Evolutionary conservation across 2,797 vertebrate species (phyloP).

Genomic region (Psittacula derbiana): DNA sequence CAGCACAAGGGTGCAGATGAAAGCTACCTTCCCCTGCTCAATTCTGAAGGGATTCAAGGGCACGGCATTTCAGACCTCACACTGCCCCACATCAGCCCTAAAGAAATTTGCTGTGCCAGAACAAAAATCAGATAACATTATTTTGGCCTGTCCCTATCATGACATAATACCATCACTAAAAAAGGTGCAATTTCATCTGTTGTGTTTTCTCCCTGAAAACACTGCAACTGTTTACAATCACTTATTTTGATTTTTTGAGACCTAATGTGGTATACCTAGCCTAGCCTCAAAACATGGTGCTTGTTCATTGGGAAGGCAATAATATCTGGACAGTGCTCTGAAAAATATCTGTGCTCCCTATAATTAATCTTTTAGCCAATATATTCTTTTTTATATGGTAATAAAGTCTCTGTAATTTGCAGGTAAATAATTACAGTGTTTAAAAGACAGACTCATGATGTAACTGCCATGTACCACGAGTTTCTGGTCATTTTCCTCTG

Average conservation of each 20-base stretch:
- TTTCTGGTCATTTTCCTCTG: neutral
- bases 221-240: neutral
- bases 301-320: neutral
- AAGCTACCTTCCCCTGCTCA: neutral
- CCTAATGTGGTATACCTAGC: neutral
- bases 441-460: neutral
- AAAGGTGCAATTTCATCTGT: neutral
- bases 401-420: neutral
- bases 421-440: neutral
- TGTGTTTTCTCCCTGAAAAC: neutral
- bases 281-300: neutral
- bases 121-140: neutral
- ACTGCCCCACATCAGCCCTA: neutral
- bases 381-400: neutral
- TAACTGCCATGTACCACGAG: neutral
- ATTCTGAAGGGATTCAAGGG: neutral
- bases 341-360: neutral
- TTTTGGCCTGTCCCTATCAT: neutral
- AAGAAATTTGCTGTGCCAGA: neutral
- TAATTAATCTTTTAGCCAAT: neutral
- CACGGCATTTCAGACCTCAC: neutral
- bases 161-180: neutral
- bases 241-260: neutral
- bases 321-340: neutral
- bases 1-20: neutral